These are phyloP conservation scores for Neria commutata DNA, from an alignment of 2,888 invertebrate genomes.

Conservation along the genomic window DNA sequence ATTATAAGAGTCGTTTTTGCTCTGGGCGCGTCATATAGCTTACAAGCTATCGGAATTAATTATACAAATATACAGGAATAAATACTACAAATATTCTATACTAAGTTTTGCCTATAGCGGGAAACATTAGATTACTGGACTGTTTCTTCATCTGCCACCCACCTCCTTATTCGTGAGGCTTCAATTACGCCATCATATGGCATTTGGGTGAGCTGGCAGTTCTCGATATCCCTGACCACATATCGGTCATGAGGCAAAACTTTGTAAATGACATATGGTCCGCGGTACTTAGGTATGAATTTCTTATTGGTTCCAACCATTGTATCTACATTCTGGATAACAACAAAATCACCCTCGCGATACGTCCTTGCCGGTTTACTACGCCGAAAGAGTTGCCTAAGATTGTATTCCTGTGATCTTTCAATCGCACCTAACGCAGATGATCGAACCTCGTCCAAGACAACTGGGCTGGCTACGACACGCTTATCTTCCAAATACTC, in stretches of 20 bases:
- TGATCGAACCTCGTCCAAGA: not conserved
- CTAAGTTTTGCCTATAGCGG: too few species aligned
- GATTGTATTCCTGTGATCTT: not conserved
- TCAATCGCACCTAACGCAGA: not conserved
- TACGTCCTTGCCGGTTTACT: not conserved
- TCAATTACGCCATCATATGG: conserved; percentile 16
- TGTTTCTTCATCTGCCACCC: too few species aligned
- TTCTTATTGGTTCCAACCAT: not conserved
- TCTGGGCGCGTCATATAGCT: too few species aligned
- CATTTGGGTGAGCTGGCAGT: conserved; percentile 13
- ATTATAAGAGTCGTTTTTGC: too few species aligned
- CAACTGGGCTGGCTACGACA: not conserved
- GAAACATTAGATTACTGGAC: too few species aligned
- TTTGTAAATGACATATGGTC: not conserved
- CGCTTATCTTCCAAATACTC: conserved; percentile 1
- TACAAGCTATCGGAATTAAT: too few species aligned
- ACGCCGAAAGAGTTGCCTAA: not conserved
- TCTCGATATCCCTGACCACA: conserved; percentile 11
- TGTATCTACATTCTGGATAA: conserved; percentile 3
- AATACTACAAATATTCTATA: too few species aligned
- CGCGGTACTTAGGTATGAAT: not conserved
- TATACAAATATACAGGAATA: too few species aligned
- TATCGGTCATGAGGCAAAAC: not conserved
- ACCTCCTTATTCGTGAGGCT: too few species aligned
- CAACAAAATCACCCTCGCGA: not conserved